Evolutionary conservation across 2,888 invertebrate species (phyloP), one percentile per base, ranked within the genome.

Genomic region (Lypha dubia): DNA sequence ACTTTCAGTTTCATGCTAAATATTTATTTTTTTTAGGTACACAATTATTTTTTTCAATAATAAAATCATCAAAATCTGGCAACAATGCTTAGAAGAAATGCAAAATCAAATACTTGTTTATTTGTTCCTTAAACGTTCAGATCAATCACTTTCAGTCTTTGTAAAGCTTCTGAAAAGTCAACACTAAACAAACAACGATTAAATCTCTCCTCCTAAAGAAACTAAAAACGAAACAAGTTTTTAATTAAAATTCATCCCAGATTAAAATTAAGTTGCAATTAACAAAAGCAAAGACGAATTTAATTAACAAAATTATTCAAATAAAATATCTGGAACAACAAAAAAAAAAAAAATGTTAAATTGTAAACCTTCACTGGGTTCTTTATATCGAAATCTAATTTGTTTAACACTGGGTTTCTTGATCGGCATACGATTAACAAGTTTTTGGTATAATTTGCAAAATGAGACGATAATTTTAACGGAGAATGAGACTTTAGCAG

Each of bases 391-490:
- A 77, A 83, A 77, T 49, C 1, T 80, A 11, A 20, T 86, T 20
- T 91, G 88, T 41, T 46, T 91, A 76, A 79, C 87, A 51, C 77
- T 91, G 81, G 90, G 90, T 60, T 88, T 91, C 7, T 88, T 90
- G 51, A 85, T 90, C 62, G 91, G 90, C 76, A 88, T 90, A 22
- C 87, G 87, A 62, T 46, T 90, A 79, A 90, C 91, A 20, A 89
- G 87, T 35, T 76, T 91, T 32, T 89, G 89, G 87, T 62, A 81
- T 28, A 35, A 49, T 60, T 41, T 46, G 7, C 68, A 75, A 81
- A 44, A 56, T 67, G 53, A 68, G n/a, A 3, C 17, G 8, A 2
- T 3, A 9, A 35, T 35, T 0, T 11, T 38, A 7, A 0, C 24
- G 0, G 51, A 56, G 28, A 51, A 38, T 62, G 70, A 70, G 17